Conservation (phyloP, 2,797 vertebrate species). For the Syndactyla subalaris region DNA sequence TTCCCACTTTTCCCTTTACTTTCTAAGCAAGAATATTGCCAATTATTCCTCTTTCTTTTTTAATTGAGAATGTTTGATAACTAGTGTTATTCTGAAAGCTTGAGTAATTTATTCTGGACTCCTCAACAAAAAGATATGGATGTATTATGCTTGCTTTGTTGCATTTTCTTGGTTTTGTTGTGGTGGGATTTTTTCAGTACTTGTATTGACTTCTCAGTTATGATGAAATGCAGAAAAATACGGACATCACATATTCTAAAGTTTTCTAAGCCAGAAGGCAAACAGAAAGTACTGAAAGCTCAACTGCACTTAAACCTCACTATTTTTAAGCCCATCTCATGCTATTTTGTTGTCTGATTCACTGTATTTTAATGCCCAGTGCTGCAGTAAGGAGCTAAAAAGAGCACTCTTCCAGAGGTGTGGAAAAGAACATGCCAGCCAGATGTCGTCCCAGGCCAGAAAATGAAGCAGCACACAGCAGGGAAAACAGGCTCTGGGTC, state of each 20-base stretch:
- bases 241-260: neutral
- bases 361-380: neutral
- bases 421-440: conserved; percentile 16
- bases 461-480: neutral
- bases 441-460: conserved; percentile 57
- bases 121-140: neutral
- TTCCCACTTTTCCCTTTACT: neutral
- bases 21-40: neutral
- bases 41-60: neutral
- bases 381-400: neutral
- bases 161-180: neutral
- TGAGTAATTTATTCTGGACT: neutral
- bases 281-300: neutral
- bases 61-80: neutral
- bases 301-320: neutral
- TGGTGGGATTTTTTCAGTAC: neutral
- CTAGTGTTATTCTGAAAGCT: neutral
- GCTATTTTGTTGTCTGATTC: neutral
- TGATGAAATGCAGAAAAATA: neutral
- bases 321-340: neutral
- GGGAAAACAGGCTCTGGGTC: neutral
- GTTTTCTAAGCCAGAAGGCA: neutral
- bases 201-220: neutral
- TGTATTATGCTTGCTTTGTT: neutral
- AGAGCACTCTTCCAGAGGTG: neutral